These are phyloP conservation scores for Drosophila setifemur DNA, from an alignment of 1,140 invertebrate species.

Conservation along the genomic window DNA sequence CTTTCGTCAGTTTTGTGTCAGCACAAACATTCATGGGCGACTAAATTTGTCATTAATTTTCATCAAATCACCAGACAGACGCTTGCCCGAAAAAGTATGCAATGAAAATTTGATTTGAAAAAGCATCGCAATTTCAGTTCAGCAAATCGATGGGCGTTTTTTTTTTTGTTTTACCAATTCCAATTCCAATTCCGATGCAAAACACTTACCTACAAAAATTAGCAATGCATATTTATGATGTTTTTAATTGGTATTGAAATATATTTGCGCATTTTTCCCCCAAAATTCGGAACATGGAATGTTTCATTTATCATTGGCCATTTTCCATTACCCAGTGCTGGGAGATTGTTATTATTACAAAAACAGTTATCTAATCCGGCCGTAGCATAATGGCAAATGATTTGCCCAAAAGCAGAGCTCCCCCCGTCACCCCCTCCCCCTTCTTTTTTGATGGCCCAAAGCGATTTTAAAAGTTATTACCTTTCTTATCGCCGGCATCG, in stretches of 20 bases:
- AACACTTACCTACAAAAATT: neutral
- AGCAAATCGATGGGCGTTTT: too few relatives aligned
- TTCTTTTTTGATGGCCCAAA: conserved; percentile 30
- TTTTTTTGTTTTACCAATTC: too few relatives aligned
- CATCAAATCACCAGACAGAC: conserved; percentile 1
- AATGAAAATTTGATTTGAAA: conserved; percentile 25
- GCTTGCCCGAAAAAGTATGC: conserved; percentile 19
- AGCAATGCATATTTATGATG: neutral
- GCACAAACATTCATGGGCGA: conserved; percentile 6
- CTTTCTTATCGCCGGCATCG: conserved; percentile 62
- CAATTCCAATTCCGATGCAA: neutral
- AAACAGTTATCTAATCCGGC: conserved; percentile 43
- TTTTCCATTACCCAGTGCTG: conserved; percentile 2
- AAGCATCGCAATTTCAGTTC: too few relatives aligned
- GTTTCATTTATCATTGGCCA: conserved; percentile 29
- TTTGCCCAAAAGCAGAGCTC: conserved; percentile 32
- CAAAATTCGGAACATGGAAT: too few relatives aligned
- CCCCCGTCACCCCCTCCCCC: neutral
- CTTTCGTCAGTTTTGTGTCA: neutral
- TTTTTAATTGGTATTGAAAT: neutral
- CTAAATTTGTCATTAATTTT: conserved; percentile 32
- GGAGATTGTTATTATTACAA: conserved; percentile 22
- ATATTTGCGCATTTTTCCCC: too few relatives aligned
- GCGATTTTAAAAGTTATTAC: conserved; percentile 77
- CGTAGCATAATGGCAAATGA: conserved; percentile 60